Base-by-base conservation (phyloP, 2,888 invertebrate species). In the Yponomeuta sedellus region DNA sequence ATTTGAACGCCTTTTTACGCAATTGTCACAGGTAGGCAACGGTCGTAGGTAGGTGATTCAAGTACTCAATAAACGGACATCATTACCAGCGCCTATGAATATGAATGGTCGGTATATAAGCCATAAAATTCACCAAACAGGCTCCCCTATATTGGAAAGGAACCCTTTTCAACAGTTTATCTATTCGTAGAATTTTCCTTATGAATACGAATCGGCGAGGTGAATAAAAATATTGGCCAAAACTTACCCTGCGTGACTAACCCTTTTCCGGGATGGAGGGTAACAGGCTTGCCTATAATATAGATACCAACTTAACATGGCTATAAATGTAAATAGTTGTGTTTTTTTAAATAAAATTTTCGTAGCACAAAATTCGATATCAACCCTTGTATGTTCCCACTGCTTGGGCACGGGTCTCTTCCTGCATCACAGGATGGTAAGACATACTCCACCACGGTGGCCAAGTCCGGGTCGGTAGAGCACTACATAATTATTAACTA, bases 201-300 rank as follows among this genome's bases (percentile, higher is more conserved):
- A 82, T 85, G 85, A 85, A 85, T 85, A 85, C 79, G 80, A 84
- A 84, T 84, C 79, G 77, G 77, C 73, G 73, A 75, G 77, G 76
- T 75, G 79, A 81, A 80, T 78, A 80, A 52, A 52, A 52, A 81
- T 79, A 79, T 83, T 81, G 76, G 74, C 72, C 71, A 70, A 76
- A 81, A 82, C 82, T 82, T 59, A 59, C n/a, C 65, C 52, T 12
- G 44, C 16, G 44, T 16, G 44, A 12, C 16, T 52, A 16, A 52
- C 44, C 44, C 44, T 52, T 52, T 12, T 52, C 44, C 16, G 44
- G 16, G 44, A 16, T 52, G 44, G 16, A 34, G 34, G 8, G 34
- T 34, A 34, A 6, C 34, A 34, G 34, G 34, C 34, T 6, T 8
- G 34, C 34, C 34, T 34, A 34, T 34, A 5, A 8, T 8, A 8